Evolutionary conservation across 2,113 vertebrate genomes (phyloP).

Genomic region (Catharus fuscescens): DNA sequence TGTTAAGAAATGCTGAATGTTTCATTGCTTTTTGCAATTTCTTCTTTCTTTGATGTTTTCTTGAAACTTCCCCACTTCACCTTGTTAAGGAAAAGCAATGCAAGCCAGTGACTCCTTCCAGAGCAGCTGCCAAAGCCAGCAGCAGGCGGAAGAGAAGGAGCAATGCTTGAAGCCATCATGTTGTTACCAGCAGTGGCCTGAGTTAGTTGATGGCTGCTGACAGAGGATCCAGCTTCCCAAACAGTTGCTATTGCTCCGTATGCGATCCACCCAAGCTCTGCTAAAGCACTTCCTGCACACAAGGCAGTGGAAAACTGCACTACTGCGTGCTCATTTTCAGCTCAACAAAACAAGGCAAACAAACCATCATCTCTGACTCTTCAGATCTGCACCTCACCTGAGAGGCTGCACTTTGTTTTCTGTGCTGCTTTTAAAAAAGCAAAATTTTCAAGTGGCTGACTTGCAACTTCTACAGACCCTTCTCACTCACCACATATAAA

Average conservation of each 20-base stretch:
- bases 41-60: background rate
- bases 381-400: background rate
- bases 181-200: background rate
- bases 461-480: background rate
- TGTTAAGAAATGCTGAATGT: background rate
- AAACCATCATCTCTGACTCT: background rate
- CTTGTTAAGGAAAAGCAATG: background rate
- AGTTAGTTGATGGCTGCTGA: background rate
- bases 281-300: background rate
- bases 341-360: background rate
- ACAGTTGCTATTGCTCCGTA: background rate
- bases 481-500: background rate
- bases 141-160: background rate
- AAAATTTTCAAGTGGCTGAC: background rate
- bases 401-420: background rate
- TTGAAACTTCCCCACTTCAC: background rate
- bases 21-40: background rate
- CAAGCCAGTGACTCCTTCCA: background rate
- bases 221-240: background rate
- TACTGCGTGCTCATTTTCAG: rapidly evolving
- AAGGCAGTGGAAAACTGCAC: background rate
- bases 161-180: background rate
- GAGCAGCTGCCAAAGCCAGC: background rate
- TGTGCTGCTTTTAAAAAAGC: background rate
- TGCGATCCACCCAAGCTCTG: background rate